These are phyloP conservation scores for Aphrophora alni DNA, from an alignment of 2,888 invertebrate species.

Conservation along the genomic window DNA sequence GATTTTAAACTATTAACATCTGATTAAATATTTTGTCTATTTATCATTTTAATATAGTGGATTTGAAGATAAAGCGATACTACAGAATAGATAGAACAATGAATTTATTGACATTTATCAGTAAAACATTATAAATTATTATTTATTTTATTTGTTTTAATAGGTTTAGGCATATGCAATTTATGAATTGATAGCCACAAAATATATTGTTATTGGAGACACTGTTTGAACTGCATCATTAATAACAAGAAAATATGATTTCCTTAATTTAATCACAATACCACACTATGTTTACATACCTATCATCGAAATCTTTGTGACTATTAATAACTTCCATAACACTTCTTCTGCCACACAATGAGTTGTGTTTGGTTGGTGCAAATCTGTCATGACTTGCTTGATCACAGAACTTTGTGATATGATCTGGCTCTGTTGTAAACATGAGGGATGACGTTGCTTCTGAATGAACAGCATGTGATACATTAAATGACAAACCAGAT, in stretches of 20 bases:
- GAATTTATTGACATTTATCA: too few species aligned
- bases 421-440: constrained; percentile 61
- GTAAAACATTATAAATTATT: constrained; percentile 10
- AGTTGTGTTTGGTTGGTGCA: constrained; percentile 71
- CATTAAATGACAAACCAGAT: constrained; percentile 51
- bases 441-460: constrained; percentile 62
- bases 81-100: too few species aligned
- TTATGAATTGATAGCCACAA: not conserved
- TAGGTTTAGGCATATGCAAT: not conserved
- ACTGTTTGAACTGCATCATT: not conserved
- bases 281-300: constrained; percentile 49
- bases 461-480: constrained; percentile 58
- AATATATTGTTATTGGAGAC: not conserved
- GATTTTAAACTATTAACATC: too few species aligned
- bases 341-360: constrained; percentile 66
- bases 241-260: too few species aligned
- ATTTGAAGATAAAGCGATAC: too few species aligned
- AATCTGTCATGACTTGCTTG: constrained; percentile 65
- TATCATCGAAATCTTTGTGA: constrained; percentile 61
- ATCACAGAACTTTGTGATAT: constrained; percentile 67
- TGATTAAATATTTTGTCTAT: too few species aligned
- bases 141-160: constrained; percentile 44
- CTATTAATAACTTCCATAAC: constrained; percentile 65
- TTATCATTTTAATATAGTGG: too few species aligned
- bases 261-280: not conserved